phyloP scores from a whole-genome alignment of 2,797 vertebrate genomes.

The Poeciliopsis gracilis region DNA sequence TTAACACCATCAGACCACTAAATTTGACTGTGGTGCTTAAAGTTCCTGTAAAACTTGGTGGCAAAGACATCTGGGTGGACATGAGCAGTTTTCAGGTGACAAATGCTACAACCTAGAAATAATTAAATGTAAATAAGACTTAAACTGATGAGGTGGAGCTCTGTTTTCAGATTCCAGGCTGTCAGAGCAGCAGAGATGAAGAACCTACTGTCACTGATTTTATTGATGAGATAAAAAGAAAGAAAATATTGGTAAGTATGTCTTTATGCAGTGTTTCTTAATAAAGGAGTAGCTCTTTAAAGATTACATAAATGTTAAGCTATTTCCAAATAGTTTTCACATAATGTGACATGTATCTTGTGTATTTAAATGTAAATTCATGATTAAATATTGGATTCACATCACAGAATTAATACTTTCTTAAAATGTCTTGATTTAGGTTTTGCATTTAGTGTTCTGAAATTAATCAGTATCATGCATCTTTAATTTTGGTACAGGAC shows the following conservation, averaged over 20 bases:
- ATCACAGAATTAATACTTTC: background rate
- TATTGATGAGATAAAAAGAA: slow-evolving; percentile 56
- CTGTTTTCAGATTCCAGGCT: slow-evolving; percentile 69
- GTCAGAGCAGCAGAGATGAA: slow-evolving; percentile 44
- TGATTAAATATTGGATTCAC: background rate
- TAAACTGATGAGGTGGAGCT: background rate
- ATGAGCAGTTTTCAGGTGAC: slow-evolving; percentile 60
- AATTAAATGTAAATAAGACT: background rate
- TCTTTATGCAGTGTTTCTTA: background rate
- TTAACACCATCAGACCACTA: slow-evolving; percentile 72
- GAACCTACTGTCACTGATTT: slow-evolving; percentile 40
- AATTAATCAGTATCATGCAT: background rate
- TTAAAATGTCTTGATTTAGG: background rate
- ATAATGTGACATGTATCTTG: background rate
- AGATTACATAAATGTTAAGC: no score
- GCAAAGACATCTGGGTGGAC: slow-evolving; percentile 74
- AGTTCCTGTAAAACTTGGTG: slow-evolving; percentile 79
- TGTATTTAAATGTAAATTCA: background rate
- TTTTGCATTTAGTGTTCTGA: background rate
- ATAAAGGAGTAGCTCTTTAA: background rate
- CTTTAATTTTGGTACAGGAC: slow-evolving; percentile 67
- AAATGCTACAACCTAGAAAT: background rate
- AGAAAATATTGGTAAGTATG: slow-evolving; percentile 68
- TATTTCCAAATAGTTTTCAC: background rate
- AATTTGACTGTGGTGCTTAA: slow-evolving; percentile 78